Evolutionary conservation across 2,113 vertebrate genomes (phyloP).

Genomic region (Macrotis lagotis): DNA sequence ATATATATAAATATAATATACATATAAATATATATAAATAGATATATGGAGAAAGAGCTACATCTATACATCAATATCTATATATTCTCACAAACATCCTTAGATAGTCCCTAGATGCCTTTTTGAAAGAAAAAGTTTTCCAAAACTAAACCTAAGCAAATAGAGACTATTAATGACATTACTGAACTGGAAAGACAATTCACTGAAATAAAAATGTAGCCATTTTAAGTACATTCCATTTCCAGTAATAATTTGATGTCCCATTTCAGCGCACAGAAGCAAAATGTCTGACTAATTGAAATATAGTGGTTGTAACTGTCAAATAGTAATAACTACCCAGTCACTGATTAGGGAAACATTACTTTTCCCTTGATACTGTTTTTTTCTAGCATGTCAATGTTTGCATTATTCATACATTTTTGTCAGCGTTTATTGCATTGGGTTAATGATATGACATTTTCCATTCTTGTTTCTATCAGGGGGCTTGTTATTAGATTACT

Average conservation of each 20-base stretch:
- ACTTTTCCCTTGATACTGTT: background rate
- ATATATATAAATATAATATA: background rate
- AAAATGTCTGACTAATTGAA: background rate
- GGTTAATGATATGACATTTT: conserved; percentile 22
- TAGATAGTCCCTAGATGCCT: background rate
- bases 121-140: background rate
- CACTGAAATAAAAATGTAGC: background rate
- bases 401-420: conserved; percentile 31
- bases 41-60: no score
- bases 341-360: background rate
- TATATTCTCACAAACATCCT: background rate
- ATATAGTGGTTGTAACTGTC: background rate
- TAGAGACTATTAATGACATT: background rate
- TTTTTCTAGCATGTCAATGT: background rate
- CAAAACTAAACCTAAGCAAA: conserved; percentile 33
- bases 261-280: conserved; percentile 15
- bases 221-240: conserved; percentile 4
- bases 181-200: background rate
- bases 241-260: background rate
- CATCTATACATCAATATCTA: background rate
- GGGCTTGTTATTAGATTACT: background rate
- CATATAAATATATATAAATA: background rate
- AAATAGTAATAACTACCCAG: background rate
- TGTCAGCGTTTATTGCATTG: background rate
- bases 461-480: conserved; percentile 11